Percentiles rank a stretch among this genome's conserved stretches.
Evolutionary conservation across 2,888 invertebrate genomes (phyloP).

Genomic region (Drosophila austrosaltans): DNA sequence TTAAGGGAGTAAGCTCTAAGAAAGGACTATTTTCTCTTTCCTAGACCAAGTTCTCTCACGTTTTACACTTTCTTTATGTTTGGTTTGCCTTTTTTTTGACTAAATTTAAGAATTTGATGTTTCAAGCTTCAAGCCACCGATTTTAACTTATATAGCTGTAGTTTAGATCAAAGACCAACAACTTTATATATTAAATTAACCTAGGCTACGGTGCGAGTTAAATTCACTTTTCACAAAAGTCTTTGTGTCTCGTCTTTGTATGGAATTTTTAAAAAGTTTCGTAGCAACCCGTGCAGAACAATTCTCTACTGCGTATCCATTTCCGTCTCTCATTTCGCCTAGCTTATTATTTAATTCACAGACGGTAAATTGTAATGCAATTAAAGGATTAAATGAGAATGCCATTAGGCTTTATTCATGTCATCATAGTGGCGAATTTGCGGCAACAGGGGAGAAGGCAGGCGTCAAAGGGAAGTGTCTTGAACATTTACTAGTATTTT

Average conservation of each 20-base stretch:
- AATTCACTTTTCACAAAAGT: too few relatives aligned
- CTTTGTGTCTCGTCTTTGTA: not conserved
- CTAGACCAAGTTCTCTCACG: too few relatives aligned
- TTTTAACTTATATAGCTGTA: too few relatives aligned
- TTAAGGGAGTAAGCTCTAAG: too few relatives aligned
- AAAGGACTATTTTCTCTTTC: too few relatives aligned
- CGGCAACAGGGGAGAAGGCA: not conserved
- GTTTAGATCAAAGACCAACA: too few relatives aligned
- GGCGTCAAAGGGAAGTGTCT: not conserved
- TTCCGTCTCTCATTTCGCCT: constrained; percentile 40
- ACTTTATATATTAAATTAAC: too few relatives aligned
- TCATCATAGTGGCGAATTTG: constrained; percentile 30
- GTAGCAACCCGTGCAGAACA: constrained; percentile 35
- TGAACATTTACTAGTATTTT: not conserved
- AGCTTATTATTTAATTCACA: constrained; percentile 70
- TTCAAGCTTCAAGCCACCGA: too few relatives aligned
- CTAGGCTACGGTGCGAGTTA: too few relatives aligned
- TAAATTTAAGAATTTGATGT: too few relatives aligned
- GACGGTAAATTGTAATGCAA: constrained; percentile 73
- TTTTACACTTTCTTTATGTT: too few relatives aligned
- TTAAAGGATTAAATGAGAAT: constrained; percentile 72
- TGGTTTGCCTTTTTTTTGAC: too few relatives aligned
- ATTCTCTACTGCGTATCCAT: constrained; percentile 5
- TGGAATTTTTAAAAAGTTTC: constrained; percentile 13
- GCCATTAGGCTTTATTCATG: constrained; percentile 68